These are phyloP conservation scores for Maconellicoccus hirsutus DNA, from an alignment of 1,140 invertebrate species.

Conservation along the genomic window DNA sequence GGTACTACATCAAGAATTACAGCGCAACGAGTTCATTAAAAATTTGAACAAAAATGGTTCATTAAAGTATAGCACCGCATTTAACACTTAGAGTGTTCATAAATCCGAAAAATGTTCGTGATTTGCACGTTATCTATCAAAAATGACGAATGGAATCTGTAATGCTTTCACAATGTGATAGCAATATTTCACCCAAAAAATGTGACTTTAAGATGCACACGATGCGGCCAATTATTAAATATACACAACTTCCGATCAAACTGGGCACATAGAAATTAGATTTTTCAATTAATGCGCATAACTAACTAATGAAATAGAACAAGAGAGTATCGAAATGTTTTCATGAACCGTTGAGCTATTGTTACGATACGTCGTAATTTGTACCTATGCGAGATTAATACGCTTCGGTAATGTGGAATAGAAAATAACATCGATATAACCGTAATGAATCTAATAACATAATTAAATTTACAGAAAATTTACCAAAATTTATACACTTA, in stretches of 20 bases:
- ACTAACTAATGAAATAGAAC: not conserved
- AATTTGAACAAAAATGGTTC: too few relatives aligned
- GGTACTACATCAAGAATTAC: too few relatives aligned
- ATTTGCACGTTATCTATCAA: not conserved
- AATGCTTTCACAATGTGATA: not conserved
- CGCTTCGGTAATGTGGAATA: too few relatives aligned
- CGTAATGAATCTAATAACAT: not conserved
- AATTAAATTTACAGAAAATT: not conserved
- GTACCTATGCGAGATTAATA: too few relatives aligned
- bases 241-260: too few relatives aligned
- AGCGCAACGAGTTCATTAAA: not conserved
- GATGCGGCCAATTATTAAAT: too few relatives aligned
- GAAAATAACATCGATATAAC: too few relatives aligned
- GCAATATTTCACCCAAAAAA: not conserved
- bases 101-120: not conserved
- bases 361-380: too few relatives aligned
- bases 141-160: not conserved
- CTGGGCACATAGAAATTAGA: not conserved
- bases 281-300: not conserved
- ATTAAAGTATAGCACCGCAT: too few relatives aligned
- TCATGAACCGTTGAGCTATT: not conserved
- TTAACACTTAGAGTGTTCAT: too few relatives aligned
- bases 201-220: too few relatives aligned
- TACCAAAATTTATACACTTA: not conserved
- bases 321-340: not conserved